Evolutionary conservation across 2,113 vertebrate genomes (phyloP).

Genomic region (Paramisgurnus dabryanus): DNA sequence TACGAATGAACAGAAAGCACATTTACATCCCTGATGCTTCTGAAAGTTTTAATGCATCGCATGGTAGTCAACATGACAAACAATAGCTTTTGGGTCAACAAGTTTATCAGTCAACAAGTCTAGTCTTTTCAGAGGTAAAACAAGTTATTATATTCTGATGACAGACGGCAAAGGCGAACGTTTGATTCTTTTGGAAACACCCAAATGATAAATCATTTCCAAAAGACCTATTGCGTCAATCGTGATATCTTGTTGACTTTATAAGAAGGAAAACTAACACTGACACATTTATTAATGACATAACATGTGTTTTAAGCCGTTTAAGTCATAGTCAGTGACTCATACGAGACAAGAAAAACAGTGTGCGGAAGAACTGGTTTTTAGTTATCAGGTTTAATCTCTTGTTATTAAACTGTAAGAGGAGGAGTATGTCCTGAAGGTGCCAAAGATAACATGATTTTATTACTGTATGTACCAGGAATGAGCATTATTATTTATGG

Average conservation of each 20-base stretch:
- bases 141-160: neutral
- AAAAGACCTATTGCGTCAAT: neutral
- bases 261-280: no score
- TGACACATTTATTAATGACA: no score
- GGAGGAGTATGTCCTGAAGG: neutral
- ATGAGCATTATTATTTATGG: neutral
- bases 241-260: neutral
- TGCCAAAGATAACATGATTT: neutral
- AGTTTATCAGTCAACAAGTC: neutral
- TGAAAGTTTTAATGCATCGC: no score
- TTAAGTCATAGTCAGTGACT: neutral
- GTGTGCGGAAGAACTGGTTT: neutral
- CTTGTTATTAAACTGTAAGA: neutral
- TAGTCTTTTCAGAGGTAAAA: neutral
- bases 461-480: neutral
- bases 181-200: no score
- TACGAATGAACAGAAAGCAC: conserved; percentile 42
- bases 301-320: neutral
- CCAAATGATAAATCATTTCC: neutral
- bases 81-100: no score
- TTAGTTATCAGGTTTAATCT: neutral
- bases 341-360: neutral
- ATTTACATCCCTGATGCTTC: neutral
- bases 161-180: neutral
- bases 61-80: no score